Base-by-base conservation (phyloP, 2,888 invertebrate species). In the Agapostemon virescens region DNA sequence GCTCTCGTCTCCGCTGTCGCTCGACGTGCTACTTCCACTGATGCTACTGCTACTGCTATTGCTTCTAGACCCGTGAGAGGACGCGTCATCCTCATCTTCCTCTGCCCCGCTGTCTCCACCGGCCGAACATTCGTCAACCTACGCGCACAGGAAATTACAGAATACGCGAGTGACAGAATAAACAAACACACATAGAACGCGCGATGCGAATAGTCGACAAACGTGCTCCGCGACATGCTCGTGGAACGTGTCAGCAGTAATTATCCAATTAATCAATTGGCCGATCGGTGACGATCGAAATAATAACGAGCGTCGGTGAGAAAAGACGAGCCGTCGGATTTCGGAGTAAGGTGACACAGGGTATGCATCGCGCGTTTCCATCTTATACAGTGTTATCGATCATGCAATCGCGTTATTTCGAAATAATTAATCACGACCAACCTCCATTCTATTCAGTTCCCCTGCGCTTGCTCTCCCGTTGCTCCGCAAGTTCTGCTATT, bases 41-140 rank as follows among this genome's bases (percentile, higher is more conserved):
- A 90, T 90, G 33, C 90, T 91, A 72, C 90, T 90, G 38, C 90
- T 91, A 67, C 90, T 91, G 42, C 91, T 92, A 38, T 90, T 91
- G 68, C 89, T 91, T 23, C 87, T 87, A 7, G 91, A 91, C 17
- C 86, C 90, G 15, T 88, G 91, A 6, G 90, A 89, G 7, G 92
- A 89, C 42, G 90, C 92, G n/a, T 92, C 92, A 73, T 93, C 92
- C 74, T 92, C 92, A 67, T 93, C 92, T 73, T 93, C 92, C 73
- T 93, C 93, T 0, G 90, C 91, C 2, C 90, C 91, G 1, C 92
- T 92, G 58, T 92, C 92, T 23, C 92, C 92, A 68, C 92, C 92
- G 6, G 90, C 91, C 49, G 92, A 92, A 85, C 92, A 92, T 72
- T 92, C 92, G 67, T 93, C 92, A n/a, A 92, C 87, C 92, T 92